Base-by-base conservation (phyloP, 2,888 invertebrate genomes). In the Andrena hattorfiana region DNA sequence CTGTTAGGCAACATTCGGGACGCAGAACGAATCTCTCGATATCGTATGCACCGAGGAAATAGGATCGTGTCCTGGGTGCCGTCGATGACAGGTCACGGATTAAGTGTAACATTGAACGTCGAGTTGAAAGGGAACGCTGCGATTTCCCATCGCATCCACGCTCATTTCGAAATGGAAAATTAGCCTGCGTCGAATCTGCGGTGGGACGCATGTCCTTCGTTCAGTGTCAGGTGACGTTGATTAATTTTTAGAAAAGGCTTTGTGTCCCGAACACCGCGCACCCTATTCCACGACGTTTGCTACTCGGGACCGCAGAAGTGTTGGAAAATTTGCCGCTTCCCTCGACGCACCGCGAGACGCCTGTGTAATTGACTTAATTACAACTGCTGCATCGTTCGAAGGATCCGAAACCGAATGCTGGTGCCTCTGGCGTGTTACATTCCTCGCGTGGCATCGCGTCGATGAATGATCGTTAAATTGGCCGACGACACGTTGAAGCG, bases 381-480 rank as follows among this genome's bases (percentile, higher is more conserved):
- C 74, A 71, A 20, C 30, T 10, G 28, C 3, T n/a, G 42, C 23
- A 42, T 70, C 42, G 6, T 59, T 70, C 70, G 42, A 20, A 30
- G 48, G 42, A 30, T 42, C 16, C 26, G 28, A 28, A 20, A 23
- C n/a, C n/a, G 10, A 26, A 35, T 0, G 10, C 35, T 20, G 20
- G 42, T 16, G 2, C 5, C 23, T 35, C 8, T 8, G 28, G 20
- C 23, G 16, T 13, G 48, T 20, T 10, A 30, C 30, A 20, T 30
- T 56, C 60, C 30, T 2, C 30, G 20, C n/a, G 35, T 5, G n/a
- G 62, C 62, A 32, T 23, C 28, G 51, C 49, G 48, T 51, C 71
- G 74, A 77, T 67, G 82, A 77, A 88, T 86, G 87, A 88, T 89
- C 85, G 85, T 84, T 83, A 89, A 90, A 90, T 90, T 83, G 85